Percentiles rank a stretch among this genome's conserved stretches.
These are phyloP conservation scores for Cacoxenus indagator DNA, from an alignment of 2,888 invertebrate species.

Conservation along the genomic window DNA sequence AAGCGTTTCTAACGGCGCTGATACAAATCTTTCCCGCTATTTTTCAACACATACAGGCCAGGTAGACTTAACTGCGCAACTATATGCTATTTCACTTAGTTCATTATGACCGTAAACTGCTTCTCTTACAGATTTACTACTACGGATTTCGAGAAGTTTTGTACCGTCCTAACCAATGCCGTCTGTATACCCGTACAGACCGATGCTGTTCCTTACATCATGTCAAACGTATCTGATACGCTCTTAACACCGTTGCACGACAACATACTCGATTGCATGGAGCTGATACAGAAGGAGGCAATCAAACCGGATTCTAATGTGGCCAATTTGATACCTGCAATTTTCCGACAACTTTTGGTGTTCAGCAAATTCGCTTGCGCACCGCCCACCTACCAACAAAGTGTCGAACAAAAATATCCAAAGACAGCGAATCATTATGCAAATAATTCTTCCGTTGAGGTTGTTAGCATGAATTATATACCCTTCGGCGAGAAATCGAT, in stretches of 20 bases:
- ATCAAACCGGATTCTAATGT: constrained; percentile 74
- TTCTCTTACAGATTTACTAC: constrained; percentile 59
- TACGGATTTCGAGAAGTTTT: constrained; percentile 84
- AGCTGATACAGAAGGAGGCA: constrained; percentile 86
- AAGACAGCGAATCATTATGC: constrained; percentile 66
- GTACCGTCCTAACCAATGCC: constrained; percentile 81
- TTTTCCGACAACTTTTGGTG: constrained; percentile 77
- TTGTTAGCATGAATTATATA: constrained; percentile 85
- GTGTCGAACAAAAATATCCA: constrained; percentile 72
- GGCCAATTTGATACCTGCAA: constrained; percentile 77
- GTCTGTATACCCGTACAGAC: constrained; percentile 85
- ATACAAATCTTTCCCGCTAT: constrained; percentile 96
- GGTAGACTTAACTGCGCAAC: constrained; percentile 69
- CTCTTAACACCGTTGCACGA: constrained; percentile 87
- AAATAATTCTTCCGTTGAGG: constrained; percentile 75
- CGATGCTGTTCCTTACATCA: constrained; percentile 84
- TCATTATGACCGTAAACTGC: background rate
- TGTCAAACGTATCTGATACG: constrained; percentile 84
- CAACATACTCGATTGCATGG: constrained; percentile 87
- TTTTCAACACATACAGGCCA: constrained; percentile 87
- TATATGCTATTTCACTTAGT: background rate
- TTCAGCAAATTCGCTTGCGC: constrained; percentile 81
- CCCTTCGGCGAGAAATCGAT: constrained; percentile 88
- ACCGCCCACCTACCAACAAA: constrained; percentile 72
- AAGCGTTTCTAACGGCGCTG: constrained; percentile 93